Base-by-base conservation (phyloP, 2,113 vertebrate genomes). In the Bufo bufo region DNA sequence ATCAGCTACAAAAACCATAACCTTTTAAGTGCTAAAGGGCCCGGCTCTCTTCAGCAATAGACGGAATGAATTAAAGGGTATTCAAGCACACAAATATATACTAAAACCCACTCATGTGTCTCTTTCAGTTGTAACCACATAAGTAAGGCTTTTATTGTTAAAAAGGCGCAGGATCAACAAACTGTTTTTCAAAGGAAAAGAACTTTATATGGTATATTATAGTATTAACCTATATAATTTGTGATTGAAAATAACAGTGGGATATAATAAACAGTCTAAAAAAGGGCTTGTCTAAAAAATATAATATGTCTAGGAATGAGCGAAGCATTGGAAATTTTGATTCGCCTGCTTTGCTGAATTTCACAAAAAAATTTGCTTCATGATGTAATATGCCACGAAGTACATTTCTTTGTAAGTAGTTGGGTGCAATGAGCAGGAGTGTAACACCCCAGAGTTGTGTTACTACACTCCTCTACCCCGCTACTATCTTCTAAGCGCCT, bases 1-100 rank as follows among this genome's bases (percentile, higher is more conserved):
- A 82, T 82, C 66, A 8, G 72, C 54, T 87, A 50, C 23, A 77
- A 84, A 83, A 87, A 88, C n/a, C 58, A 75, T 87, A 87, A 49
- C 69, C 80, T 83, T 88, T 88, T 84, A 77, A 84, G 58, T 88
- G 80, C 80, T 74, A 59, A 80, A 80, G 74, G 72, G 85, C 20
- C 56, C 47, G 56, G 75, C 45, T 66, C 59, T 78, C 33, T 49
- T 78, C 75, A 78, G 65, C 82, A 84, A 85, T 58, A n/a, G 71
- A 77, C 84, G 66, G 74, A 86, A 79, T 86, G 43, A 66, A 86
- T 86, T 78, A 79, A 79, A 79, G 75, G 59, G 74, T 86, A 69
- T 86, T 86, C 85, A 86, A 61, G 63, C 77, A 63, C 33, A 49
- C 52, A 77, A 85, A 78, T 80, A 87, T 80, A 80, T 81, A 71